Conservation (phyloP, 2,113 vertebrate genomes). For the Python bivittatus region DNA sequence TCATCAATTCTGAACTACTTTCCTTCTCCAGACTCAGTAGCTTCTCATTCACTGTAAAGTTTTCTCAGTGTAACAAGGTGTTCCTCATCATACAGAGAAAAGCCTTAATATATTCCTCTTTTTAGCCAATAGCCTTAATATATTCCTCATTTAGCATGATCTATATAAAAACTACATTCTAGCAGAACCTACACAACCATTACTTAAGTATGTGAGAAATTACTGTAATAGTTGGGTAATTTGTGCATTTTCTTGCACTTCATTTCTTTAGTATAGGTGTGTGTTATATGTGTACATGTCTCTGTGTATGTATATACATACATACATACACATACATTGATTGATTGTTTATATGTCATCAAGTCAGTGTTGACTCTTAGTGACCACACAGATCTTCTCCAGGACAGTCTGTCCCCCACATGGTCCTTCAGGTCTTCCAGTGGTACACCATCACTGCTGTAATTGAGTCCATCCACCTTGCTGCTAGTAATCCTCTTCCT, state of each 20-base stretch:
- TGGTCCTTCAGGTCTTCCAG: background rate
- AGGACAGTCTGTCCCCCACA: background rate
- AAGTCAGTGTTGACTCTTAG: background rate
- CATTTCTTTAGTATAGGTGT: background rate
- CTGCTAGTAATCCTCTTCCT: background rate
- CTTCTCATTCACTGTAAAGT: background rate
- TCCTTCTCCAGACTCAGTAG: background rate
- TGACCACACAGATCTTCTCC: background rate
- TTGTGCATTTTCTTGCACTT: background rate
- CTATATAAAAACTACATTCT: background rate
- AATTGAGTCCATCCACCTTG: background rate
- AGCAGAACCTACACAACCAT: background rate
- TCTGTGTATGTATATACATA: background rate
- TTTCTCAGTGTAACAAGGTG: background rate
- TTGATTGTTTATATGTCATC: background rate
- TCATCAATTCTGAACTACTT: background rate
- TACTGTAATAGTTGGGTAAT: background rate
- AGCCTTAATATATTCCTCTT: background rate
- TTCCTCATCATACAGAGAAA: background rate
- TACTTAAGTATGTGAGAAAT: background rate
- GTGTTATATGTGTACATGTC: background rate
- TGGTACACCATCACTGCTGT: background rate
- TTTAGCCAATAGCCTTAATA: background rate
- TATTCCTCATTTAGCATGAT: background rate
- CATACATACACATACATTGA: background rate